Percentiles rank a stretch among this genome's conserved stretches.
phyloP scores from a whole-genome alignment of 2,113 vertebrate genomes.

The Paramormyrops kingsleyae region DNA sequence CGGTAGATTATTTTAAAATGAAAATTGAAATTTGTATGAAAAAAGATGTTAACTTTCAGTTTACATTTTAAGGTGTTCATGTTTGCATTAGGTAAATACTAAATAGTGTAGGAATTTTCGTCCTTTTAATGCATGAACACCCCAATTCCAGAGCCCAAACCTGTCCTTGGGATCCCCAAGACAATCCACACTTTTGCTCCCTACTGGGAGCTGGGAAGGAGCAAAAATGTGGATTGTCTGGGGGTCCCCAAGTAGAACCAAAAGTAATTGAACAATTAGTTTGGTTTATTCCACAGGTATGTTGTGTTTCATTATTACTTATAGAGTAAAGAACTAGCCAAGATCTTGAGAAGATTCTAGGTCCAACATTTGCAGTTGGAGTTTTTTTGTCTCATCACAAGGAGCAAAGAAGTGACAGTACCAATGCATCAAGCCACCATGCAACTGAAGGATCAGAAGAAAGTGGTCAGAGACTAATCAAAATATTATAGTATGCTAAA shows the following conservation, averaged over 20 bases:
- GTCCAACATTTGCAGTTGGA: not conserved
- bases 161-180: not conserved
- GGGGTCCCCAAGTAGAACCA: not conserved
- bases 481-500: not conserved
- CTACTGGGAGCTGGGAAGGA: not conserved
- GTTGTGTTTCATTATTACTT: not conserved
- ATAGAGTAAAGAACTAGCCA: not conserved
- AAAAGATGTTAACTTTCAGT: not conserved
- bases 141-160: not conserved
- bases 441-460: not conserved
- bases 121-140: not conserved
- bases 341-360: not conserved
- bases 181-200: not conserved
- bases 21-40: not conserved
- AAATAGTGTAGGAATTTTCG: not conserved
- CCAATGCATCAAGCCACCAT: not conserved
- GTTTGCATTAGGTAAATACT: not conserved
- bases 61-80: not conserved
- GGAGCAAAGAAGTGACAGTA: not conserved
- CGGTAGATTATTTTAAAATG: not conserved
- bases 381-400: not conserved
- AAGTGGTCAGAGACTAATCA: not conserved
- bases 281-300: not conserved
- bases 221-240: not conserved
- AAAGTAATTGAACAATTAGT: not conserved